Percentiles rank a stretch among this genome's conserved stretches.
Conservation (phyloP, 2,113 vertebrate species). For the Festucalex cinctus region DNA sequence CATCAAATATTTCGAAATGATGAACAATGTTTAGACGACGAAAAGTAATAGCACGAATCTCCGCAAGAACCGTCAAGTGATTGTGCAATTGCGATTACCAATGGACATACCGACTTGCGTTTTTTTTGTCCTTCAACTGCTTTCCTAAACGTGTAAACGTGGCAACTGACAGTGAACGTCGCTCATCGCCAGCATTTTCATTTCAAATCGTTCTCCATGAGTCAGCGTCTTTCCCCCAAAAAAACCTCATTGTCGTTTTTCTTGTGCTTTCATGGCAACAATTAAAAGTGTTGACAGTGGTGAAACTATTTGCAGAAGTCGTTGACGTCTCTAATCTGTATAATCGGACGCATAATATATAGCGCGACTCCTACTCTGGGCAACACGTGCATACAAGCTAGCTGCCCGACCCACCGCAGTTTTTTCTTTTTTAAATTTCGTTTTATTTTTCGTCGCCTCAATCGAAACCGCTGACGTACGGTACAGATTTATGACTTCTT, state of each 20-base stretch:
- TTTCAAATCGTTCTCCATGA: not conserved
- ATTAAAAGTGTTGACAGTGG: constrained; percentile 6
- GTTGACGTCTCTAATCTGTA: not conserved
- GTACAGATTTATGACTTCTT: not conserved
- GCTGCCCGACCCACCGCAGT: not conserved
- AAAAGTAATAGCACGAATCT: too few species aligned
- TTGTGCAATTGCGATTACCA: too few species aligned
- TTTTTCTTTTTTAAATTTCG: not conserved
- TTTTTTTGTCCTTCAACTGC: too few species aligned
- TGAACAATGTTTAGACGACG: too few species aligned
- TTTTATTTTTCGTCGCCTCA: not conserved
- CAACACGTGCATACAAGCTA: not conserved
- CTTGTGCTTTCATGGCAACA: not conserved
- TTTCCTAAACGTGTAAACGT: too few species aligned
- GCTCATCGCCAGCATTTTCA: not conserved
- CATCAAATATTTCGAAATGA: too few species aligned
- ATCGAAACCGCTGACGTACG: too few species aligned
- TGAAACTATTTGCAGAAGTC: not conserved
- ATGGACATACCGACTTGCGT: too few species aligned
- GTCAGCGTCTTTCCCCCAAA: not conserved
- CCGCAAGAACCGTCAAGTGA: too few species aligned
- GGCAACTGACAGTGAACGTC: not conserved
- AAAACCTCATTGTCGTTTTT: not conserved
- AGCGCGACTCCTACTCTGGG: not conserved
- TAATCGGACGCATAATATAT: not conserved